These are phyloP conservation scores for Pteromalus puparum DNA, from an alignment of 1,140 invertebrate species.

Conservation along the genomic window DNA sequence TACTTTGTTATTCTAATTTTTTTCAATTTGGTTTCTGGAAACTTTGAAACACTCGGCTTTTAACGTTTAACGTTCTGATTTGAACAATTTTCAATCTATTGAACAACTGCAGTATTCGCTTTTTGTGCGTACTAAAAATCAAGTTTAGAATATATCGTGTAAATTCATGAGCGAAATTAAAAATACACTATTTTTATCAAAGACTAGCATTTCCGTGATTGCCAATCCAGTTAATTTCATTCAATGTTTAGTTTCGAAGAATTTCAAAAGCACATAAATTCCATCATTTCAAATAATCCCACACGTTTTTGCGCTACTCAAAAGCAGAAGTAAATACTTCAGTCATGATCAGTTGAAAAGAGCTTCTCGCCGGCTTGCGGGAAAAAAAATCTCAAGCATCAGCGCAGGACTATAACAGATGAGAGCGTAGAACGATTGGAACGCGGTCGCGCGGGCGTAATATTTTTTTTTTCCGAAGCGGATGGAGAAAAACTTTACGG, in stretches of 20 bases:
- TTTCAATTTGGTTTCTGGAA: too few species aligned
- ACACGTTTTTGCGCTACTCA: constrained; percentile 15
- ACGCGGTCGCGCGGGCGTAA: not conserved
- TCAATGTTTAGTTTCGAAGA: not conserved
- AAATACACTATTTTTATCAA: too few species aligned
- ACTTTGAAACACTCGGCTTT: too few species aligned
- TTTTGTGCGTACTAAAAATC: too few species aligned
- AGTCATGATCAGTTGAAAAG: not conserved
- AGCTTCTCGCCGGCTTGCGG: not conserved
- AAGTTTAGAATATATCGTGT: too few species aligned
- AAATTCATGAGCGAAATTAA: too few species aligned
- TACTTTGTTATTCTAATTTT: not conserved
- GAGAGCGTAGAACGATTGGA: not conserved
- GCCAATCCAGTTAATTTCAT: too few species aligned
- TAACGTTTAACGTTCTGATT: too few species aligned
- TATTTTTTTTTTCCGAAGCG: constrained; percentile 57
- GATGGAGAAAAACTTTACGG: constrained; percentile 66
- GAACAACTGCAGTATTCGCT: too few species aligned
- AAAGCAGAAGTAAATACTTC: not conserved
- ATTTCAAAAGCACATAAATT: constrained; percentile 34
- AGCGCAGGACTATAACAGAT: not conserved
- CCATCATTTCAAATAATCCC: not conserved
- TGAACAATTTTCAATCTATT: too few species aligned
- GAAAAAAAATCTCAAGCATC: constrained; percentile 9
- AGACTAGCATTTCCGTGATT: too few species aligned